These are phyloP conservation scores for Pemphigus obesinymphae DNA, from an alignment of 1,140 invertebrate genomes.

Conservation along the genomic window DNA sequence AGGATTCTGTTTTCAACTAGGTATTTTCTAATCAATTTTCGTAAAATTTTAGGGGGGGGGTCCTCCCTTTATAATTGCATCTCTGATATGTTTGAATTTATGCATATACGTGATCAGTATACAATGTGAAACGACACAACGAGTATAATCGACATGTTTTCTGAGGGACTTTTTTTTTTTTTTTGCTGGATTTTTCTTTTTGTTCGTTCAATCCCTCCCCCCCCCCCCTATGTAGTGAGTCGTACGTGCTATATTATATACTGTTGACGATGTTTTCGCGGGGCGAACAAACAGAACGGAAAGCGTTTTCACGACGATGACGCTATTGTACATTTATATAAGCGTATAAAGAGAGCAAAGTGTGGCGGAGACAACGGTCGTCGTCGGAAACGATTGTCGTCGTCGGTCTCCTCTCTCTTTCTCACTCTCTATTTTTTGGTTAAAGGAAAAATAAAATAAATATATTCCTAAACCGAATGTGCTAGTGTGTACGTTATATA, in stretches of 20 bases:
- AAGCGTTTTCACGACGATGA: neutral
- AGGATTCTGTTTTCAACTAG: no score
- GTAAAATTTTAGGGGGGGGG: no score
- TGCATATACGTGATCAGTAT: no score
- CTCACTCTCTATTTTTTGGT: neutral
- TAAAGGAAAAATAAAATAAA: constrained; percentile 8
- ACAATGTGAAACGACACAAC: neutral
- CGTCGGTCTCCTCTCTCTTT: neutral
- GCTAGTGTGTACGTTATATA: neutral
- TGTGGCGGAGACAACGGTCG: neutral
- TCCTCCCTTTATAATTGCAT: no score
- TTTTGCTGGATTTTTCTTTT: neutral
- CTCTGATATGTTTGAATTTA: no score
- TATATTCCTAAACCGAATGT: neutral
- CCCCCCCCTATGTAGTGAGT: no score
- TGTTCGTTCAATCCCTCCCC: no score
- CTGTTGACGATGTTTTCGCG: constrained; percentile 8
- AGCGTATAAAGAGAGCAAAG: neutral
- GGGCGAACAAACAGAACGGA: constrained; percentile 14
- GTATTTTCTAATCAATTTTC: no score
- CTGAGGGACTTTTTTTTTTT: neutral
- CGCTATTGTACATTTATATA: neutral
- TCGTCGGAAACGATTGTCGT: neutral
- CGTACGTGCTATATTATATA: no score
- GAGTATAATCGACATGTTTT: constrained; percentile 9